Conservation (phyloP, 2,888 invertebrate species). For the Andrena chrysosceles region DNA sequence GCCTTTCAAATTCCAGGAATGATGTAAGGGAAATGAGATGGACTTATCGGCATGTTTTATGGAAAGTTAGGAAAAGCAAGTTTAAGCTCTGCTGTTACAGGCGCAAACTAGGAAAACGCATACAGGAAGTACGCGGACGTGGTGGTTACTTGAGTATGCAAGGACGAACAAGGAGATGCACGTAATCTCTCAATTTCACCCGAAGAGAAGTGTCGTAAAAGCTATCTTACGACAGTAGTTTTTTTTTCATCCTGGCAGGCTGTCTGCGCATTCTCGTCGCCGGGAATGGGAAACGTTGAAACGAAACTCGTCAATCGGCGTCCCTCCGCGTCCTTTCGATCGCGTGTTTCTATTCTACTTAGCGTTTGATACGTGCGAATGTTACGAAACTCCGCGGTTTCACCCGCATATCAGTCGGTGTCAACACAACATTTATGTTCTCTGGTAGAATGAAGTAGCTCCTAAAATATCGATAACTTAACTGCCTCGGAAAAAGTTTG, state of each 20-base stretch:
- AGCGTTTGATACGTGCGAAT: slow-evolving; percentile 40
- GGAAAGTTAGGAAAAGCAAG: slow-evolving; percentile 37
- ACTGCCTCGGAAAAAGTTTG: background rate
- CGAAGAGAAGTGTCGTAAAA: slow-evolving; percentile 49
- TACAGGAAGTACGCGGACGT: slow-evolving; percentile 54
- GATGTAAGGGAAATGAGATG: slow-evolving; percentile 24
- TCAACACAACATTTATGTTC: slow-evolving; percentile 30
- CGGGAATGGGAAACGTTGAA: slow-evolving; percentile 63
- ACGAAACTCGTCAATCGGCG: slow-evolving; percentile 66
- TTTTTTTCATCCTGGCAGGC: slow-evolving; percentile 21
- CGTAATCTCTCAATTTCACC: slow-evolving; percentile 71
- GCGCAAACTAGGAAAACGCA: slow-evolving; percentile 26
- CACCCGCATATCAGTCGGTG: slow-evolving; percentile 31
- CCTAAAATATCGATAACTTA: background rate
- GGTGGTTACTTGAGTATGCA: slow-evolving; percentile 33
- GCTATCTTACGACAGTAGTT: slow-evolving; percentile 50
- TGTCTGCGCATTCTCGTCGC: slow-evolving; percentile 46
- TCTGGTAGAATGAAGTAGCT: slow-evolving; percentile 3
- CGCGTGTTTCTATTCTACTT: slow-evolving; percentile 56
- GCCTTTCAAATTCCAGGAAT: slow-evolving; percentile 19
- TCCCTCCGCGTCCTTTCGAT: slow-evolving; percentile 45
- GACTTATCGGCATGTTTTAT: slow-evolving; percentile 16
- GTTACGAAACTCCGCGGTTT: slow-evolving; percentile 47
- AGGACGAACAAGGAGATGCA: slow-evolving; percentile 69
- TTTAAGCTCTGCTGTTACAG: slow-evolving; percentile 17